Conservation (phyloP, 2,888 invertebrate species). For the Hirtodrosophila histrioides region DNA sequence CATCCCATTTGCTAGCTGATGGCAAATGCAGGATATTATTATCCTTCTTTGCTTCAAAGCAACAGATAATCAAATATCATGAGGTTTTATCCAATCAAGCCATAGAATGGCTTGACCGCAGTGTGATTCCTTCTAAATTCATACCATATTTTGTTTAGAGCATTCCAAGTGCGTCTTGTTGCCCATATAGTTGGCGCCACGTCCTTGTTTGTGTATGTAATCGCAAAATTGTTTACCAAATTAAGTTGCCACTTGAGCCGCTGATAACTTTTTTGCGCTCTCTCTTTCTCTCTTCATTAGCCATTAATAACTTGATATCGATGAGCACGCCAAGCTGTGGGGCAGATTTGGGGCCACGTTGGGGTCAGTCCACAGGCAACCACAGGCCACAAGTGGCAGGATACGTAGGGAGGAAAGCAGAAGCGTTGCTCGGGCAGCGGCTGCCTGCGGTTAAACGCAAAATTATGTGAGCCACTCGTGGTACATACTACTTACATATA, state of each 20-base stretch:
- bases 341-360: constrained; percentile 15
- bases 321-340: constrained; percentile 45
- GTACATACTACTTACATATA: constrained; percentile 2
- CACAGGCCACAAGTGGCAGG: constrained; percentile 45
- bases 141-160: constrained; percentile 14
- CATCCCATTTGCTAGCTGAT: too few relatives aligned
- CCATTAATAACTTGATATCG: constrained; percentile 80
- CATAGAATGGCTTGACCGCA: too few relatives aligned
- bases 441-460: constrained; percentile 65
- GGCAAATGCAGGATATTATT: too few relatives aligned
- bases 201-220: constrained; percentile 38
- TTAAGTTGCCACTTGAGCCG: constrained; percentile 71
- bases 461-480: constrained; percentile 60
- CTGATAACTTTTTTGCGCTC: constrained; percentile 18
- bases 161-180: neutral
- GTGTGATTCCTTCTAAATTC: too few relatives aligned
- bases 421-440: constrained; percentile 48
- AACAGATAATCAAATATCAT: too few relatives aligned
- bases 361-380: constrained; percentile 40
- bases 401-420: neutral
- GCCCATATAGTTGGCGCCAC: neutral
- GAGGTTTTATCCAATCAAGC: too few relatives aligned
- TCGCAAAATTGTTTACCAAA: constrained; percentile 68
- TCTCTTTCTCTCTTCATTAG: constrained; percentile 61
- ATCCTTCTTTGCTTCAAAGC: too few relatives aligned